Base-by-base conservation (phyloP, 2,113 vertebrate genomes). In the Anthoscopus minutus region DNA sequence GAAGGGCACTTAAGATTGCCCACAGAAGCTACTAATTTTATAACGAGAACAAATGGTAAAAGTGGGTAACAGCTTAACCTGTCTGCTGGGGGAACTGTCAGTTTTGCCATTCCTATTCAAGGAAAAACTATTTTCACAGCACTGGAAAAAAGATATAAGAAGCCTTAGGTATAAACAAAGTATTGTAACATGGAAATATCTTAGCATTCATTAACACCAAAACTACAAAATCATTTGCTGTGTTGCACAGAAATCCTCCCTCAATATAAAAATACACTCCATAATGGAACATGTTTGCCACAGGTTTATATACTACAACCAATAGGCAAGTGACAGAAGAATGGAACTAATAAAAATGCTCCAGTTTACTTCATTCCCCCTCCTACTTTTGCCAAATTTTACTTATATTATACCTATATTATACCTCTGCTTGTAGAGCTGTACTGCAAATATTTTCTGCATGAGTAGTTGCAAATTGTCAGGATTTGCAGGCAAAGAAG, bases 231-330 rank as follows among this genome's bases (percentile, higher is more conserved):
- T 95, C 67, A 48, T 71, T 95, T 96, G 25, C 80, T 86, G 80
- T 37, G 30, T 94, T 96, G 93, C 80, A 93, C 94, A 97, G 86
- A 93, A 96, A 78, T 88, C 67, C 61, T 24, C 13, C 69, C 40
- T 64, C 31, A 48, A 7, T 54, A 54, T 81, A 72, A 88, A 77
- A 91, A 81, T 33, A 31, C 24, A 15, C 53, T 85, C 51, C 50
- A 25, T 79, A 65, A 44, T 56, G 28, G 25, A 83, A 71, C 67
- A 40, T 11, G 3, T 86, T 87, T 73, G 22, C 42, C 73, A 4
- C 40, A 58, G 45, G n/a, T 82, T 79, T 89, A 54, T 65, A 13
- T 51, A 18, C 12, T 53, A 27, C 1, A 6, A 47, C 40, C 56
- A 85, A 72, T 21, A 69, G 21, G 31, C 57, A 79, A 74, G 27